Evolutionary conservation across 2,797 vertebrate genomes (phyloP).

Genomic region (Megaceryle alcyon): DNA sequence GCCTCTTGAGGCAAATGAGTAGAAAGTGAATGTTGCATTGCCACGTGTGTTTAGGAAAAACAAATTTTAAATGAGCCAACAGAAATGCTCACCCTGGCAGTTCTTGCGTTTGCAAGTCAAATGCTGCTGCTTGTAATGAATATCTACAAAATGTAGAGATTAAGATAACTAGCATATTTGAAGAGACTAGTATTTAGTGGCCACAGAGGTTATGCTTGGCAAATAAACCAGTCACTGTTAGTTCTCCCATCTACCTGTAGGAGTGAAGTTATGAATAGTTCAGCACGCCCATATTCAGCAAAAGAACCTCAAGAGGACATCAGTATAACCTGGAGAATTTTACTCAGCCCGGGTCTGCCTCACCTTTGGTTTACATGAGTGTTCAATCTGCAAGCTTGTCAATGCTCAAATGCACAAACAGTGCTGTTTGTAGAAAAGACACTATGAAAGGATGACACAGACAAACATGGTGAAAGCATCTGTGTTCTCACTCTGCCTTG

Average conservation of each 20-base stretch:
- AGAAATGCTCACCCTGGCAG: not conserved
- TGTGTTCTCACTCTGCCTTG: constrained; percentile 15
- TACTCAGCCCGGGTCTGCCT: not conserved
- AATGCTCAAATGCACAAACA: not conserved
- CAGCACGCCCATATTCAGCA: not conserved
- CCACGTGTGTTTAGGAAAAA: not conserved
- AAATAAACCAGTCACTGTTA: not conserved
- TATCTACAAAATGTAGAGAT: not conserved
- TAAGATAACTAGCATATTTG: not conserved
- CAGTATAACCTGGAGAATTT: not conserved
- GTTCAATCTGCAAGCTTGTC: not conserved
- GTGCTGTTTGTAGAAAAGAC: not conserved
- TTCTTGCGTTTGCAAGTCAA: not conserved
- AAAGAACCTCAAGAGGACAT: not conserved
- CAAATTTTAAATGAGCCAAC: not conserved
- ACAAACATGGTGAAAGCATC: not conserved
- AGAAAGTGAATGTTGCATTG: not conserved
- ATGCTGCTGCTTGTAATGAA: not conserved
- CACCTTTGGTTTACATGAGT: not conserved
- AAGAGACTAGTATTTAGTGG: not conserved
- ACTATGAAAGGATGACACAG: not conserved
- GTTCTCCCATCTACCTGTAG: not conserved
- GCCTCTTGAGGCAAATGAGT: not conserved
- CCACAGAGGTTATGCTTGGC: not conserved
- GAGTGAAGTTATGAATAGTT: not conserved